Conservation (phyloP, 2,797 vertebrate species). For the Anas bernieri region DNA sequence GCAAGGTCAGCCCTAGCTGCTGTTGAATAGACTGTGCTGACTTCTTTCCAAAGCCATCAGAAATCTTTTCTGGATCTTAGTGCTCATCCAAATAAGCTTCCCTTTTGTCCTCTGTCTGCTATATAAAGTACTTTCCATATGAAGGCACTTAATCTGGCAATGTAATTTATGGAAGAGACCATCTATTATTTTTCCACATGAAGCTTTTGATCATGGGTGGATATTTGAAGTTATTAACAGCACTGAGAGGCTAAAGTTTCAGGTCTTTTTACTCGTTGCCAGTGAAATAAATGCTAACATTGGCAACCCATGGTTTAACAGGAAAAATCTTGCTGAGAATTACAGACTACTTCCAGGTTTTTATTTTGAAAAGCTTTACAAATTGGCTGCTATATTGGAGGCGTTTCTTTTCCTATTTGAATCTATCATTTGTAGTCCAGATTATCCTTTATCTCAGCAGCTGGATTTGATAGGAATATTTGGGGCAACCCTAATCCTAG, state of each 20-base stretch:
- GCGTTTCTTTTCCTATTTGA: neutral
- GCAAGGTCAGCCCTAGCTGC: neutral
- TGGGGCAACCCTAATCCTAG: neutral
- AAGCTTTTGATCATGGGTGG: constrained; percentile 9
- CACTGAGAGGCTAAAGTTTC: constrained; percentile 23
- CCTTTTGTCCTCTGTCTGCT: neutral
- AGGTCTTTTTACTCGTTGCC: constrained; percentile 33
- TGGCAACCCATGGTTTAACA: neutral
- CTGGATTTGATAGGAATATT: neutral
- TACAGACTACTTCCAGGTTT: neutral
- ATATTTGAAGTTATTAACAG: constrained; percentile 20
- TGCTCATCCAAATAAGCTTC: neutral
- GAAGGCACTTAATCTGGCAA: constrained; percentile 22
- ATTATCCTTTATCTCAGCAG: neutral
- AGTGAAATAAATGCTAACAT: constrained; percentile 29
- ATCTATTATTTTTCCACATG: constrained; percentile 46
- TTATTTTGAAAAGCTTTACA: constrained; percentile 21
- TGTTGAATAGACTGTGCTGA: neutral
- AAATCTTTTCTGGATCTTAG: neutral
- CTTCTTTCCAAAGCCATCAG: neutral
- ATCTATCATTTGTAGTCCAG: neutral
- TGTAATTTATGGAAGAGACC: neutral
- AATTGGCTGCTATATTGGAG: neutral
- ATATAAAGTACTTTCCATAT: constrained; percentile 18
- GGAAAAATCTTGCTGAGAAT: constrained; percentile 35